Evolutionary conservation across 2,797 vertebrate genomes (phyloP).

Genomic region (Discoglossus pictus): DNA sequence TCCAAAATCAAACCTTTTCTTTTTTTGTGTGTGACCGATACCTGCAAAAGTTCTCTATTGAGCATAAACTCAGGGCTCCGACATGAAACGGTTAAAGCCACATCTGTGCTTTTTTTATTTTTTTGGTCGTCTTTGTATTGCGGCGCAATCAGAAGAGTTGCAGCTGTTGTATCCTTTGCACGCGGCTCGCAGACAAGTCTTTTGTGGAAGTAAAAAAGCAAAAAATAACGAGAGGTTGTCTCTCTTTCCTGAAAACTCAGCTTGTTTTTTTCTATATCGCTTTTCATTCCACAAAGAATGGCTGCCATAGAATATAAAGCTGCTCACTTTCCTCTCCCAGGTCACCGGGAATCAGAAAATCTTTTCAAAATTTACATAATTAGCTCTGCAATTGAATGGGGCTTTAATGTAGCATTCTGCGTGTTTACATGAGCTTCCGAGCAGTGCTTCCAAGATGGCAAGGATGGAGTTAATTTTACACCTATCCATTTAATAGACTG

Average conservation of each 20-base stretch:
- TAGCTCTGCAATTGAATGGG: background rate
- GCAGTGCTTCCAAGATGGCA: no score
- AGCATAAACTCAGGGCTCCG: no score
- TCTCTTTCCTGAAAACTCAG: slow-evolving; percentile 14
- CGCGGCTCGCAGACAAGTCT: slow-evolving; percentile 53
- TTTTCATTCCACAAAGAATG: slow-evolving; percentile 52
- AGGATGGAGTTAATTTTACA: no score
- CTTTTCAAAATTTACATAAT: background rate
- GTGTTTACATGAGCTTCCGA: no score
- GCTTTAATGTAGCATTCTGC: background rate
- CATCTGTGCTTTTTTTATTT: slow-evolving; percentile 3
- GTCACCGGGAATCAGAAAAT: background rate
- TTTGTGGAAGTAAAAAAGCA: slow-evolving; percentile 3
- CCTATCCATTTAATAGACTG: no score
- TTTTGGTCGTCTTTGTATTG: background rate
- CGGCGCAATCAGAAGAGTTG: slow-evolving; percentile 50
- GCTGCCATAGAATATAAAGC: slow-evolving; percentile 51
- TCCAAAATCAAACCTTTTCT: no score
- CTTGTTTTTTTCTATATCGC: slow-evolving; percentile 57
- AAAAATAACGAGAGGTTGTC: background rate
- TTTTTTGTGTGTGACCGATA: no score
- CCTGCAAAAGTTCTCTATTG: no score
- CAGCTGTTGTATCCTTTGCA: slow-evolving; percentile 54
- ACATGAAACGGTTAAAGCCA: background rate
- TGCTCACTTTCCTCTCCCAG: background rate